These are phyloP conservation scores for Phortica magna DNA, from an alignment of 2,888 invertebrate species.

Conservation along the genomic window DNA sequence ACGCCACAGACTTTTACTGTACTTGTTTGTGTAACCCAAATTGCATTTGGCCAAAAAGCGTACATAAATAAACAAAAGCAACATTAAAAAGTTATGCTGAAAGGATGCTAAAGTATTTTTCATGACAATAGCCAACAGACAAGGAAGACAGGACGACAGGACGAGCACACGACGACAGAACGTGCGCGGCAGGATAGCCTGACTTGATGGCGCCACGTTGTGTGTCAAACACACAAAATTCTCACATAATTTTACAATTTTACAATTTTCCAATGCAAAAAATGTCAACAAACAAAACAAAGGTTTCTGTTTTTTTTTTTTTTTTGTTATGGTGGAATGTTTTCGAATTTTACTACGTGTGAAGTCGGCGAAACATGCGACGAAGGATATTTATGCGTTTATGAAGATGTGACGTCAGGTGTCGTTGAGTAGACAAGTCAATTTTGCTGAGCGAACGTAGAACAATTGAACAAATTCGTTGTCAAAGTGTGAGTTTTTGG, in stretches of 20 bases:
- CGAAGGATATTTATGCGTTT: constrained; percentile 17
- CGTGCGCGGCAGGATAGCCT: constrained; percentile 58
- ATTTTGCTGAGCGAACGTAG: neutral
- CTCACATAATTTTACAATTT: constrained; percentile 8
- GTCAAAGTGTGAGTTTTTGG: neutral
- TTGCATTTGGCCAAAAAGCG: neutral
- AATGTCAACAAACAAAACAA: neutral
- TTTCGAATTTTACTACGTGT: constrained; percentile 3
- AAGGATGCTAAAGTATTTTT: constrained; percentile 16
- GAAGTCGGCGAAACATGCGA: neutral
- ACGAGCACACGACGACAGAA: neutral
- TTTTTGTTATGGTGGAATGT: neutral
- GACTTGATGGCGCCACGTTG: constrained; percentile 62
- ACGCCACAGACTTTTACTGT: constrained; percentile 2
- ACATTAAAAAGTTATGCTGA: constrained; percentile 4
- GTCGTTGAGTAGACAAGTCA: neutral
- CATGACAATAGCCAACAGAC: constrained; percentile 57
- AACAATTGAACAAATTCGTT: neutral
- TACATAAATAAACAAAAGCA: neutral
- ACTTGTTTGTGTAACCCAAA: neutral
- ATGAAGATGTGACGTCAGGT: constrained; percentile 16
- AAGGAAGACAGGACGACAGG: constrained; percentile 46
- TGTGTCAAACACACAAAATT: constrained; percentile 46
- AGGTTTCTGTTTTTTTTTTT: neutral
- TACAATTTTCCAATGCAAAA: neutral